Conservation (phyloP, 2,888 invertebrate species). For the Idaea dimidiata region DNA sequence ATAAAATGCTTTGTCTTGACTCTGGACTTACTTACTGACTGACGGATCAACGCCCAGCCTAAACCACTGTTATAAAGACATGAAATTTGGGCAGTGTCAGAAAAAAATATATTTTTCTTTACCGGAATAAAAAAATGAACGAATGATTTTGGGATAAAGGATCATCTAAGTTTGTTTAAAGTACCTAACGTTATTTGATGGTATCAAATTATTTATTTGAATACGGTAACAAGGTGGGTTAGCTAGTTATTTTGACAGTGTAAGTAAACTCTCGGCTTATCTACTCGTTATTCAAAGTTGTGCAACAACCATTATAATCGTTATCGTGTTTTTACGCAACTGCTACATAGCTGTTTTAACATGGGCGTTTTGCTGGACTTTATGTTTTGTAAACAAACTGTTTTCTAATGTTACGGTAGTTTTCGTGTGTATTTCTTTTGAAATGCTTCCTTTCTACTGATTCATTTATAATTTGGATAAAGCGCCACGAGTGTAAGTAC, state of each 20-base stretch:
- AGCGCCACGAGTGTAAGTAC: too few species aligned
- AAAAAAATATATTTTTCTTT: too few species aligned
- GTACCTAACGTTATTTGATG: too few species aligned
- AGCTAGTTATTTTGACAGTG: slow-evolving; percentile 21
- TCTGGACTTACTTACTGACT: too few species aligned
- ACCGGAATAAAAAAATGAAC: too few species aligned
- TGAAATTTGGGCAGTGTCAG: too few species aligned
- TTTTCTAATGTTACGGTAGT: slow-evolving; percentile 8
- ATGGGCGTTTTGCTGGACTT: slow-evolving; percentile 21
- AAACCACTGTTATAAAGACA: too few species aligned
- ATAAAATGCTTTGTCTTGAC: too few species aligned
- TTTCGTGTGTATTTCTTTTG: neutral
- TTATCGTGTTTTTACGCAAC: slow-evolving; percentile 31
- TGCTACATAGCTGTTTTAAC: slow-evolving; percentile 21
- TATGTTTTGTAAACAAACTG: slow-evolving; percentile 22
- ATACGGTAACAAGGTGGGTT: slow-evolving; percentile 10
- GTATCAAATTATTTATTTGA: too few species aligned
- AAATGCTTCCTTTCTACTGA: neutral
- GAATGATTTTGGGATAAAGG: too few species aligned
- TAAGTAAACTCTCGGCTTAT: slow-evolving; percentile 18
- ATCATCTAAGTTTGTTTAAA: too few species aligned
- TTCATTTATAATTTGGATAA: neutral
- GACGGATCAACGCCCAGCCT: too few species aligned
- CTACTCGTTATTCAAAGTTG: slow-evolving; percentile 29
- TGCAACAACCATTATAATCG: slow-evolving; percentile 24